Base-by-base conservation (phyloP, 2,888 invertebrate species). In the Nemotelus pantherinus region DNA sequence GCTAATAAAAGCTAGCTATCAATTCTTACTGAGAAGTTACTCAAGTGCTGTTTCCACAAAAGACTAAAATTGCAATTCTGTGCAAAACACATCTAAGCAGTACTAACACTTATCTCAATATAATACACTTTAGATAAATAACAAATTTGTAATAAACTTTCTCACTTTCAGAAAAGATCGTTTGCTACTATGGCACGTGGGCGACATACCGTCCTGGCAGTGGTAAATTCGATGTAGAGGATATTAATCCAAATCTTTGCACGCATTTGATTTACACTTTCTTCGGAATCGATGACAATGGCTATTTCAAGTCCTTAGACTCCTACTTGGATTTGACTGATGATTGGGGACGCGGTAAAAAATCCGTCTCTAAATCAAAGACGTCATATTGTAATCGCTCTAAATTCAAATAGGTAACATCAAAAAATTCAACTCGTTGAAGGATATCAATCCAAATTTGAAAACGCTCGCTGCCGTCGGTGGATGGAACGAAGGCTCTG, bases 181-280 rank as follows among this genome's bases (percentile, higher is more conserved):
- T 93, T 0, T 94, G 95, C 82, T 95, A 95, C 85, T 92, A 91
- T 81, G 93, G 93, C 2, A 91, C 92, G 9, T 95, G 95, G 95
- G 90, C 94, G 0, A 90, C 90, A 0, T 94, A 94, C 82, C 89
- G 94, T 53, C 85, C 84, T 0, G 90, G 90, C 0, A 83, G 87
- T 68, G 94, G 94, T 0, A 89, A 91, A 83, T 94, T 92, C 82
- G 88, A 90, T 6, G 90, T 93, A 0, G 88, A 89, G 7, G 82
- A 93, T 78, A 92, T 95, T 58, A 90, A 94, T 82, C 89, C 93
- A 0, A 85, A 85, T 6, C 86, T 93, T 0, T 95, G 95, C 84
- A 94, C 94, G 0, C 94, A 95, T 83, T 77, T 93, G 64, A 89
- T 94, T 10, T 95, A 94, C 83, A 87, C 92, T 0, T 95, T 95